phyloP scores from a whole-genome alignment of 2,888 invertebrate species.

The Lasioglossum zephyrum region DNA sequence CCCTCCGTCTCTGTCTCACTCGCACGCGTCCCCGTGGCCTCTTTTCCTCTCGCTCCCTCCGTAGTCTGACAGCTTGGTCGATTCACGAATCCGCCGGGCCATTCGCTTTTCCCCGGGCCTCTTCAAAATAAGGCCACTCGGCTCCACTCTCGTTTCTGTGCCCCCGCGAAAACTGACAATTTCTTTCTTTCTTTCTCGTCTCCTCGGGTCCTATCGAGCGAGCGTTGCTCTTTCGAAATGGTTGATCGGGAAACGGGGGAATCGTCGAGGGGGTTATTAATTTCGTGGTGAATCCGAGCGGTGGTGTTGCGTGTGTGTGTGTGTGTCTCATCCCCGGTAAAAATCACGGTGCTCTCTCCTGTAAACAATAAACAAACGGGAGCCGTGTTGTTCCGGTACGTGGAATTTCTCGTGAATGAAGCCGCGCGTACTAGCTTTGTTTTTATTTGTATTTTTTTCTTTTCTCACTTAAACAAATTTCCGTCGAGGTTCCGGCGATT shows the following conservation, averaged over 20 bases:
- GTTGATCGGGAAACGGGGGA: neutral
- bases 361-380: conserved; percentile 55
- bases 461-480: conserved; percentile 30
- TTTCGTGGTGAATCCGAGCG: neutral
- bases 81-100: conserved; percentile 76
- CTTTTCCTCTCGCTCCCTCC: conserved; percentile 49
- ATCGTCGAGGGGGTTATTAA: conserved; percentile 13
- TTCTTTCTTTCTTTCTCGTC: neutral
- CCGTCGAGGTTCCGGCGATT: neutral
- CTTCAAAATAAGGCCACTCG: conserved; percentile 69
- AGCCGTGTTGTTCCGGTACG: conserved; percentile 26
- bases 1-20: conserved; percentile 30
- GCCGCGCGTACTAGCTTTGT: conserved; percentile 15
- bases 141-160: conserved; percentile 15
- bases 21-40: conserved; percentile 32
- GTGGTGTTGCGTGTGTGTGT: neutral
- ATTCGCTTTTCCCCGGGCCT: conserved; percentile 76
- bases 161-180: neutral
- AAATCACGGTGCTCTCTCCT: conserved; percentile 27
- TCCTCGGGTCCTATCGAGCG: neutral
- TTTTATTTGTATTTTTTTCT: neutral
- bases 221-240: neutral
- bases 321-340: conserved; percentile 14
- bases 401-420: conserved; percentile 49
- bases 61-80: conserved; percentile 79